Conservation (phyloP, 2,888 invertebrate genomes). For the Osedax frankpressi region DNA sequence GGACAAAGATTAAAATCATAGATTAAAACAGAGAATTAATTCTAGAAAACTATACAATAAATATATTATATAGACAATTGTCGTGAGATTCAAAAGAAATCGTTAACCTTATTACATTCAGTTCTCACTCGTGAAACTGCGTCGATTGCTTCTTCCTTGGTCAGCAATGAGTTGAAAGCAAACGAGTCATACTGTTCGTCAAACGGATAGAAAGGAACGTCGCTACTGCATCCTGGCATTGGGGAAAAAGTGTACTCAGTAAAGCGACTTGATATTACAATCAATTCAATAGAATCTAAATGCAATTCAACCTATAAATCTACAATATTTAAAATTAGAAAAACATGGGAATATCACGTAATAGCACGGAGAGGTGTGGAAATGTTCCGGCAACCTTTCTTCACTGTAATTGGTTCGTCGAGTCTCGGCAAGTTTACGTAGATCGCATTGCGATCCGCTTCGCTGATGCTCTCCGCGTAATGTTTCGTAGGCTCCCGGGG, state of each 20-base stretch:
- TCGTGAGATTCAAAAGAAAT: too few species aligned
- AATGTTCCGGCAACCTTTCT: neutral
- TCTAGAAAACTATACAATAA: too few species aligned
- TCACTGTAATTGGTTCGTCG: neutral
- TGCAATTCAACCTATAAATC: too few species aligned
- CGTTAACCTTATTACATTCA: constrained; percentile 57
- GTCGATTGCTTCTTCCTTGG: constrained; percentile 42
- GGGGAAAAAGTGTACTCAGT: neutral
- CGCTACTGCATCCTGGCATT: constrained; percentile 35
- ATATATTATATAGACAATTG: too few species aligned
- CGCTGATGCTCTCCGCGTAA: neutral
- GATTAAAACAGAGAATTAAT: too few species aligned
- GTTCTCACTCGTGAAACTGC: constrained; percentile 42
- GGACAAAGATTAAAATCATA: too few species aligned
- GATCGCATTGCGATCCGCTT: neutral
- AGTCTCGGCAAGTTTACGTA: neutral
- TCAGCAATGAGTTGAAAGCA: constrained; percentile 45
- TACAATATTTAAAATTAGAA: too few species aligned
- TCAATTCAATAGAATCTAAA: too few species aligned
- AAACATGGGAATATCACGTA: too few species aligned
- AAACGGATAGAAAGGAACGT: constrained; percentile 44
- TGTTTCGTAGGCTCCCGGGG: constrained; percentile 27
- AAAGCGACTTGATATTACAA: too few species aligned
- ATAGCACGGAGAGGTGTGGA: too few species aligned
- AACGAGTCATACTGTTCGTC: constrained; percentile 43